Conservation (phyloP, 2,113 vertebrate species). For the Rhinichthys klamathensis region DNA sequence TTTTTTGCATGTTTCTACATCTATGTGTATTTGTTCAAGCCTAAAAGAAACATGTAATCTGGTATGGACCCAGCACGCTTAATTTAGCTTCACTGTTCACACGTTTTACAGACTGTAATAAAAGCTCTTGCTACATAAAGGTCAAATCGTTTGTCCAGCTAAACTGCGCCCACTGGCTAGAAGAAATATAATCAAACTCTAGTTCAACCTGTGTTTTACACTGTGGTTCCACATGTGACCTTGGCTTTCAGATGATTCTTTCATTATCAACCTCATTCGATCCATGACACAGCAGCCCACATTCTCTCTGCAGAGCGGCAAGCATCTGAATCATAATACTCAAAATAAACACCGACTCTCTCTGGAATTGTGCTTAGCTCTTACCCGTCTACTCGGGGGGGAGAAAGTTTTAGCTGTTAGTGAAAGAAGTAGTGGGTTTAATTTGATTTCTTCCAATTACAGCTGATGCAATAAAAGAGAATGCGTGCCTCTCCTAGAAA, state of each 20-base stretch:
- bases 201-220: not conserved
- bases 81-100: slow-evolving; percentile 9
- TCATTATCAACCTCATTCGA: slow-evolving; percentile 6
- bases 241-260: not conserved
- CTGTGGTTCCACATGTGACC: not conserved
- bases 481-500: not conserved
- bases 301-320: not conserved
- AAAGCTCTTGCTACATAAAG: slow-evolving; percentile 12
- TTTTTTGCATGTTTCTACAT: not conserved
- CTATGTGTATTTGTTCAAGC: not conserved
- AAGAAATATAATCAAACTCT: not conserved
- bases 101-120: slow-evolving; percentile 15
- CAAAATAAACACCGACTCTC: slow-evolving; percentile 16
- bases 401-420: slow-evolving; percentile 7
- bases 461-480: slow-evolving; percentile 12
- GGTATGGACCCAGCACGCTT: not conserved
- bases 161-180: not conserved
- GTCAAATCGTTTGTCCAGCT: slow-evolving; percentile 24
- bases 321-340: not conserved
- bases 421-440: slow-evolving; percentile 1
- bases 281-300: slow-evolving; percentile 4
- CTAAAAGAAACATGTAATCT: not conserved
- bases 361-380: not conserved
- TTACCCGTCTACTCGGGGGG: not conserved
- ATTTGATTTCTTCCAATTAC: slow-evolving; percentile 3